These are phyloP conservation scores for Forbesichthys papilliferus DNA, from an alignment of 2,113 vertebrate species.

Conservation along the genomic window DNA sequence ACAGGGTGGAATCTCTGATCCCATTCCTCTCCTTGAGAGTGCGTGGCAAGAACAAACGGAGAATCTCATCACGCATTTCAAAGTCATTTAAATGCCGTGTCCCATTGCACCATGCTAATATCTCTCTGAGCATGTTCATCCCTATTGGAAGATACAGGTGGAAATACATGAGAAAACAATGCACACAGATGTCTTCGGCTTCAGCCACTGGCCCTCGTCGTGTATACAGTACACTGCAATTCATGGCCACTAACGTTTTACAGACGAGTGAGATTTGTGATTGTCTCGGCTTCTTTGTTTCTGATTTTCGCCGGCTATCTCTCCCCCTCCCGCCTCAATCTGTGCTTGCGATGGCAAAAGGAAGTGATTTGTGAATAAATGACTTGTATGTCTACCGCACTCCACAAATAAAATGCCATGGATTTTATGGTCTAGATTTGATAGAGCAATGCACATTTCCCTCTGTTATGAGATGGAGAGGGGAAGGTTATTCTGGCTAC, in stretches of 20 bases:
- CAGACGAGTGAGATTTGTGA: conserved; percentile 26
- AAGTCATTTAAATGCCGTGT: conserved; percentile 55
- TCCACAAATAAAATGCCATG: conserved; percentile 60
- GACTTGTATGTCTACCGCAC: too few relatives aligned
- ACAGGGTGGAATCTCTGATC: conserved; percentile 61
- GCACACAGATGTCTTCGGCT: conserved; percentile 15
- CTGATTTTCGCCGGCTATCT: conserved; percentile 5
- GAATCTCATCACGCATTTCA: conserved; percentile 52
- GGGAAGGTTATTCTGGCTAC: conserved; percentile 51
- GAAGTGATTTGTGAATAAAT: background rate
- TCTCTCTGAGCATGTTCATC: conserved; percentile 32
- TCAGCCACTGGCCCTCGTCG: conserved; percentile 15
- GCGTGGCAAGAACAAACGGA: conserved; percentile 34
- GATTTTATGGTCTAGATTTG: conserved; percentile 41
- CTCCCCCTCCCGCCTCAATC: conserved; percentile 6
- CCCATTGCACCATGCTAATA: conserved; percentile 41
- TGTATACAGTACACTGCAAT: conserved; percentile 2
- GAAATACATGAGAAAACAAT: conserved; percentile 34
- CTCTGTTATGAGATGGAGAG: conserved; percentile 36
- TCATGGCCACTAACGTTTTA: conserved; percentile 24
- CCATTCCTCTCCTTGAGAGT: conserved; percentile 45
- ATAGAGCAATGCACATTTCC: conserved; percentile 47
- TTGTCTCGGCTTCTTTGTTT: conserved; percentile 25
- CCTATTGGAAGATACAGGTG: conserved; percentile 25
- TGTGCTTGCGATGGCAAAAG: background rate